These are phyloP conservation scores for Conopomorpha cramerella DNA, from an alignment of 1,140 invertebrate genomes.

Conservation along the genomic window DNA sequence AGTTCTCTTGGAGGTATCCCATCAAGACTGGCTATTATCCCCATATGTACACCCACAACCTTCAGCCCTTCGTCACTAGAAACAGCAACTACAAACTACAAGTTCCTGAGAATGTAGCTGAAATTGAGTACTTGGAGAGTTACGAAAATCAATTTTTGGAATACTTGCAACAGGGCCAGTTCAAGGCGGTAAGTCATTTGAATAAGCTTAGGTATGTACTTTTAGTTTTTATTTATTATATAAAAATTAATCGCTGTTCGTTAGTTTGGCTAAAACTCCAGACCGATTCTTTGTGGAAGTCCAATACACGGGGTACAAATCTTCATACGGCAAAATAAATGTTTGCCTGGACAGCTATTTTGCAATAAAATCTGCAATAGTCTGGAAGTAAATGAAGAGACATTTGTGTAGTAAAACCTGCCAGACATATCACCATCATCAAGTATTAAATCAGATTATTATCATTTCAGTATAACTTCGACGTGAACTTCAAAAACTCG, in stretches of 20 bases:
- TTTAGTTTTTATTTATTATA: no score
- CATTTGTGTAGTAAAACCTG: no score
- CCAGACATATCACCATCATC: background rate
- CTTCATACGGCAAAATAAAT: no score
- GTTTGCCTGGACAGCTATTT: no score
- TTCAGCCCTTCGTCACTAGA: constrained; percentile 28
- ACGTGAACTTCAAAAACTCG: constrained; percentile 37
- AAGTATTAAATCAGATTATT: constrained; percentile 1
- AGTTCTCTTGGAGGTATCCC: constrained; percentile 60
- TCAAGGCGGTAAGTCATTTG: constrained; percentile 29
- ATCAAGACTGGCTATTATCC: constrained; percentile 65
- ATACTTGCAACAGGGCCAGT: constrained; percentile 29
- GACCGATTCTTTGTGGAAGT: no score
- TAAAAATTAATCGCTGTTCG: no score
- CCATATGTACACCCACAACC: constrained; percentile 20
- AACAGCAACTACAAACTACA: constrained; percentile 27
- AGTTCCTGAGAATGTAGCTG: constrained; percentile 21
- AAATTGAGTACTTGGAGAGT: constrained; percentile 28
- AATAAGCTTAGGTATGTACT: constrained; percentile 1
- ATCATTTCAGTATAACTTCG: constrained; percentile 27
- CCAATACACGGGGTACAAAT: no score
- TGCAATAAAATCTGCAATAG: no score
- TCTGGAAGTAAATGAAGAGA: no score
- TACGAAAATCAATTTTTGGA: constrained; percentile 37
- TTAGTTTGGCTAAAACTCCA: no score